A percentile compares a stretch with the other conserved stretches of the same genome.
Conservation (phyloP, 2,113 vertebrate species). For the Lepus europaeus region DNA sequence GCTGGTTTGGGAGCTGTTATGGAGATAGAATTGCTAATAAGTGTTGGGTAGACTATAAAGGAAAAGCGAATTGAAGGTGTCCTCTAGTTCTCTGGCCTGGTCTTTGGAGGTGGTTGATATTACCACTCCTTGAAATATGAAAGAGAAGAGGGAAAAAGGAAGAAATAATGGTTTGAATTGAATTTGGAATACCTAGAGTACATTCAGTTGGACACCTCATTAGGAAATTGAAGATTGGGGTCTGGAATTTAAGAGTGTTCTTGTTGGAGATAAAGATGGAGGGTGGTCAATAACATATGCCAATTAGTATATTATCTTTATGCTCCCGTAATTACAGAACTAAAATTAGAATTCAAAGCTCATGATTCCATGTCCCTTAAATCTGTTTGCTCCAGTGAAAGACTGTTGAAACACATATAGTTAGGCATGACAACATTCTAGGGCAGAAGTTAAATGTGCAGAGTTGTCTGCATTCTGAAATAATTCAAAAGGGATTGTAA, state of each 20-base stretch:
- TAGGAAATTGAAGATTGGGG: neutral
- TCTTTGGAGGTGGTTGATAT: neutral
- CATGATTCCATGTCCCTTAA: neutral
- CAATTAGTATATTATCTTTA: neutral
- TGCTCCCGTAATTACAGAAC: slow-evolving; percentile 27
- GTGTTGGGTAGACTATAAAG: neutral
- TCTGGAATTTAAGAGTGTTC: neutral
- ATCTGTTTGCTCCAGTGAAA: slow-evolving; percentile 14
- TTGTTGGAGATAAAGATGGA: neutral
- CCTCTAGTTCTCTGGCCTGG: neutral
- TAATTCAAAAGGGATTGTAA: neutral
- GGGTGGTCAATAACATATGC: neutral
- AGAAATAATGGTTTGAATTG: neutral
- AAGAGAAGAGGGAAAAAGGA: neutral
- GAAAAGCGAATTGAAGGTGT: neutral
- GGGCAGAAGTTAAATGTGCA: neutral
- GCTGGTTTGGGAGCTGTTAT: slow-evolving; percentile 20
- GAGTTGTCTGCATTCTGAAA: slow-evolving; percentile 15
- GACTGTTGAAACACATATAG: neutral
- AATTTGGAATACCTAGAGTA: neutral
- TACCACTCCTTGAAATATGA: neutral
- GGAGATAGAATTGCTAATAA: neutral
- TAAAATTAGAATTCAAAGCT: slow-evolving; percentile 27
- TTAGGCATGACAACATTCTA: slow-evolving; percentile 15
- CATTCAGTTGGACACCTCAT: neutral